Evolutionary conservation across 2,113 vertebrate species (phyloP).

Genomic region (Potamarius usumacintae): DNA sequence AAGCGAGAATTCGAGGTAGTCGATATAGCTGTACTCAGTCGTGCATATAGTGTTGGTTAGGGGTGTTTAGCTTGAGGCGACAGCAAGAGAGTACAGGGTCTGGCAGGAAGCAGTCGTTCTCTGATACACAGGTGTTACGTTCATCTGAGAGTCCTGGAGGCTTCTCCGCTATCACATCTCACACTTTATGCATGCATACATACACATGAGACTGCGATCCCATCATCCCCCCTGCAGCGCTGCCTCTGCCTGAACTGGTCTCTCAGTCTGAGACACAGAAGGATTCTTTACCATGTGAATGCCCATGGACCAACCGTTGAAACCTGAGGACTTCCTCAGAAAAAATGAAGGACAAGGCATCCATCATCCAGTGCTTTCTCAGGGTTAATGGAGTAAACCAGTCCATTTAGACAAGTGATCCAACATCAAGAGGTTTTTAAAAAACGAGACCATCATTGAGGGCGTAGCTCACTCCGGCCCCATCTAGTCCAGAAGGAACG

Average conservation of each 20-base stretch:
- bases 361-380: constrained; percentile 7
- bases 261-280: not conserved
- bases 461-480: too few species aligned
- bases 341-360: constrained; percentile 17
- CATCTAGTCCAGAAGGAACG: too few species aligned
- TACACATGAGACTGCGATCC: constrained; percentile 15
- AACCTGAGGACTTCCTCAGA: constrained; percentile 16
- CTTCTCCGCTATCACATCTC: constrained; percentile 25
- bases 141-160: constrained; percentile 34
- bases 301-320: not conserved
- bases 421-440: not conserved
- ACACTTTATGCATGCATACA: constrained; percentile 6
- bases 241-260: constrained; percentile 26
- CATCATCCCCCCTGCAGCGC: constrained; percentile 25
- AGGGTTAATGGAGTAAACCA: not conserved
- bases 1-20: not conserved
- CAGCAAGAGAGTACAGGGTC: constrained; percentile 28
- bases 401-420: not conserved
- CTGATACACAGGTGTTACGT: constrained; percentile 33
- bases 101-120: constrained; percentile 25
- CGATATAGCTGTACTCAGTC: not conserved
- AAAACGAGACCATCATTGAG: not conserved
- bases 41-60: not conserved
- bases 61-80: constrained; percentile 31
- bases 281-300: constrained; percentile 25